These are phyloP conservation scores for Sinosuthora webbiana DNA, from an alignment of 2,113 vertebrate genomes.

Conservation along the genomic window DNA sequence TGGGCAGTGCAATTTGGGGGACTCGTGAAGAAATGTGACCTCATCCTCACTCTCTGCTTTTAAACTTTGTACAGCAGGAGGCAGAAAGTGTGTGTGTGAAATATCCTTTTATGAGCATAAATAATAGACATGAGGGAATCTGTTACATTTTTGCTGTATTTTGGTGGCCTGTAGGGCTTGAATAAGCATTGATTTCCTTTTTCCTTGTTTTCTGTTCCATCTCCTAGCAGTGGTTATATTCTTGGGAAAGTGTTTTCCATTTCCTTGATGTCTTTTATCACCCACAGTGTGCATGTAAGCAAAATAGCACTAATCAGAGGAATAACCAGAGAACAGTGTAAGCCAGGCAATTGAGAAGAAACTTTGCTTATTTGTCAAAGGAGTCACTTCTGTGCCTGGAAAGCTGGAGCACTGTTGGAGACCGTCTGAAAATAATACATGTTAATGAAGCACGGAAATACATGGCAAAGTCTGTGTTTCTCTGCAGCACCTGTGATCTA, in stretches of 20 bases:
- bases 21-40: not conserved
- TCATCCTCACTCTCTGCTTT: not conserved
- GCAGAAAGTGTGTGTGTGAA: not conserved
- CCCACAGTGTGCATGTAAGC: not conserved
- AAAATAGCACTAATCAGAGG: not conserved
- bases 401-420: not conserved
- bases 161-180: not conserved
- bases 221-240: not conserved
- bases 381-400: not conserved
- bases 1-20: not conserved
- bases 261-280: not conserved
- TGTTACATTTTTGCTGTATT: not conserved
- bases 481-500: constrained; percentile 30
- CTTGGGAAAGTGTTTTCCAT: not conserved
- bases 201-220: not conserved
- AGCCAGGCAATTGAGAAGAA: not conserved
- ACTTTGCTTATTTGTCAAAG: not conserved
- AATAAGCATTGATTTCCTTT: not conserved
- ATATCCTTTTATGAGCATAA: not conserved
- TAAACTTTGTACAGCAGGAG: not conserved
- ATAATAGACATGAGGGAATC: not conserved
- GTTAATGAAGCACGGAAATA: not conserved
- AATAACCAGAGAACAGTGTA: not conserved
- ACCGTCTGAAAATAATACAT: not conserved
- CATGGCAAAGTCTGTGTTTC: not conserved